These are phyloP conservation scores for Zosterops hypoxanthus DNA, from an alignment of 2,113 vertebrate genomes.

Conservation along the genomic window DNA sequence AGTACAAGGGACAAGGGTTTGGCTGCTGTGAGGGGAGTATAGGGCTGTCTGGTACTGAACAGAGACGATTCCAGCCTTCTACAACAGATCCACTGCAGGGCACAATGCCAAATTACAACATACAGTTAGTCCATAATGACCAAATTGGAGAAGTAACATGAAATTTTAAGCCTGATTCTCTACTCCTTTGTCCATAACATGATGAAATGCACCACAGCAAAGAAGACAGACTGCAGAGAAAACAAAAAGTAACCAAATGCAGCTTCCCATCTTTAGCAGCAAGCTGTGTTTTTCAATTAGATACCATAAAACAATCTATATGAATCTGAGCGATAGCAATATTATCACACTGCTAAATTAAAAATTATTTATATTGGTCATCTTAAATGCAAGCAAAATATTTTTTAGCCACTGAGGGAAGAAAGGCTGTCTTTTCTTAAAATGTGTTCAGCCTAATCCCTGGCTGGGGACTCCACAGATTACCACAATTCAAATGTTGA, in stretches of 20 bases:
- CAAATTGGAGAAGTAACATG: not conserved
- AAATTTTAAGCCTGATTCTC: not conserved
- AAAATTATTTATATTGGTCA: conserved; percentile 13
- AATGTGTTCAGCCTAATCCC: not conserved
- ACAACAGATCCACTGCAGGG: not conserved
- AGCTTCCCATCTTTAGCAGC: not conserved
- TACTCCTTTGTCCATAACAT: not conserved
- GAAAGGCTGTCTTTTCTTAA: not conserved
- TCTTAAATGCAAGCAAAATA: not conserved
- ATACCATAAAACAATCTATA: not conserved
- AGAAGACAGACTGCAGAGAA: not conserved
- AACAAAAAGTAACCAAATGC: not conserved
- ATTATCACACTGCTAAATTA: not conserved
- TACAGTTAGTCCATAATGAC: not conserved
- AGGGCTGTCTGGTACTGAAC: not conserved
- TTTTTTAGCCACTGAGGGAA: not conserved
- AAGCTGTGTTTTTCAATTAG: not conserved
- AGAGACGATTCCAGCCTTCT: not conserved
- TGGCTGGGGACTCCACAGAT: not conserved
- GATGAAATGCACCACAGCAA: not conserved
- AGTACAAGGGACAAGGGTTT: not conserved
- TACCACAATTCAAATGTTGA: conserved; percentile 34
- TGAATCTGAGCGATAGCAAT: not conserved
- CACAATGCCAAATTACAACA: not conserved
- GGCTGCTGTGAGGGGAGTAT: not conserved